These are phyloP conservation scores for Megamerina dolium DNA, from an alignment of 2,888 invertebrate species.

Conservation along the genomic window DNA sequence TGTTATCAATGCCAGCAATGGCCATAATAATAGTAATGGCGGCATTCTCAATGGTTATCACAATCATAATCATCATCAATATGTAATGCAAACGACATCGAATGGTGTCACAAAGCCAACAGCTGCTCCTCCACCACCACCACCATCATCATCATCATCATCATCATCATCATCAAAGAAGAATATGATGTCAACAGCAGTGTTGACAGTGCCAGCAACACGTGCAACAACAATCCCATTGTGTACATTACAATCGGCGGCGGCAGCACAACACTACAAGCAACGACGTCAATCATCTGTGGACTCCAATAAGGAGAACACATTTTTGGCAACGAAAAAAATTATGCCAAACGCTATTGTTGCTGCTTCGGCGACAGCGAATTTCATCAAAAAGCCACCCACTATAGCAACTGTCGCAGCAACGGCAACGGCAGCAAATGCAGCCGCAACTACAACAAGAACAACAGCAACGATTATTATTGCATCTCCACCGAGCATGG, in stretches of 20 bases:
- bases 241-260: slow-evolving; percentile 16
- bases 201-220: slow-evolving; percentile 29
- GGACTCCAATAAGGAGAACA: slow-evolving; percentile 46
- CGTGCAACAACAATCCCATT: slow-evolving; percentile 21
- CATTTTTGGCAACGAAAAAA: slow-evolving; percentile 41
- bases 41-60: not conserved
- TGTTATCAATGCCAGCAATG: slow-evolving; percentile 16
- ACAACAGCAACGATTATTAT: slow-evolving; percentile 22
- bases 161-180: slow-evolving; percentile 15
- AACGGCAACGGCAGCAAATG: slow-evolving; percentile 26
- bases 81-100: not conserved
- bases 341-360: slow-evolving; percentile 17
- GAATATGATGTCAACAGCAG: slow-evolving; percentile 23
- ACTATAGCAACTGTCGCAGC: slow-evolving; percentile 13
- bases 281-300: slow-evolving; percentile 35
- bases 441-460: slow-evolving; percentile 20
- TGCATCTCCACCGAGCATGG: slow-evolving; percentile 1
- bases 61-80: not conserved
- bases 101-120: slow-evolving; percentile 6
- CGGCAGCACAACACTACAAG: slow-evolving; percentile 19
- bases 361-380: slow-evolving; percentile 15
- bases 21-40: slow-evolving; percentile 12
- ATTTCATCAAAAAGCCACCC: slow-evolving; percentile 19
- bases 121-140: slow-evolving; percentile 3
- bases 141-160: slow-evolving; percentile 6